phyloP scores from a whole-genome alignment of 2,797 vertebrate genomes.

The Mormyrus proboscirostris region DNA sequence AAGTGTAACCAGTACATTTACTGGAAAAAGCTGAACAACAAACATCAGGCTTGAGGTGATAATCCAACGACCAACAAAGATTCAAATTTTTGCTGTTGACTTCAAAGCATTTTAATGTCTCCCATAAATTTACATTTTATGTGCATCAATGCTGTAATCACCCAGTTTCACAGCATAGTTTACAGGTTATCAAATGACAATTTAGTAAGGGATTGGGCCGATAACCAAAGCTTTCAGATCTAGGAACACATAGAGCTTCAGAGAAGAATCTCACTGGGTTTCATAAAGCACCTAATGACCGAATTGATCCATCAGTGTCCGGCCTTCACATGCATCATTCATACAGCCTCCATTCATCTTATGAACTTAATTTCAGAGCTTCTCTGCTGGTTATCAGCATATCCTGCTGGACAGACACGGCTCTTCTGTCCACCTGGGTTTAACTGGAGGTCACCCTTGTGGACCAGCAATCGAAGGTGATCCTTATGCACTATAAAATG shows the following conservation, averaged over 20 bases:
- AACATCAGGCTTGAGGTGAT: not conserved
- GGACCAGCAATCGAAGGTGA: not conserved
- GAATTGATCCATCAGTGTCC: not conserved
- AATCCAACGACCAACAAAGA: not conserved
- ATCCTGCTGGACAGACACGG: not conserved
- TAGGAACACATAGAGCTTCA: not conserved
- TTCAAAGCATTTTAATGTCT: not conserved
- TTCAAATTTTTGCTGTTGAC: not conserved
- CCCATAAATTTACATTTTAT: not conserved
- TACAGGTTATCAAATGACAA: not conserved
- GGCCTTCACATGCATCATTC: not conserved
- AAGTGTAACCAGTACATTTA: not conserved
- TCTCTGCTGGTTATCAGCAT: not conserved
- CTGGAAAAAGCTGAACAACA: not conserved
- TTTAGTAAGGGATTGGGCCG: not conserved
- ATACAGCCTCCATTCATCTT: not conserved
- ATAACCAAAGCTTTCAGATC: not conserved
- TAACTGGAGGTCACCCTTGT: not conserved
- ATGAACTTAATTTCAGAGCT: not conserved
- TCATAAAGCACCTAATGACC: not conserved
- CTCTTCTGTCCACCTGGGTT: not conserved
- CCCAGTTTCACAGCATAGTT: not conserved
- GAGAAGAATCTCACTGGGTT: not conserved
- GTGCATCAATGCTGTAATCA: not conserved
- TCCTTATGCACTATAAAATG: not conserved